phyloP scores from a whole-genome alignment of 2,113 vertebrate genomes.

The Coregonus clupeaformis region DNA sequence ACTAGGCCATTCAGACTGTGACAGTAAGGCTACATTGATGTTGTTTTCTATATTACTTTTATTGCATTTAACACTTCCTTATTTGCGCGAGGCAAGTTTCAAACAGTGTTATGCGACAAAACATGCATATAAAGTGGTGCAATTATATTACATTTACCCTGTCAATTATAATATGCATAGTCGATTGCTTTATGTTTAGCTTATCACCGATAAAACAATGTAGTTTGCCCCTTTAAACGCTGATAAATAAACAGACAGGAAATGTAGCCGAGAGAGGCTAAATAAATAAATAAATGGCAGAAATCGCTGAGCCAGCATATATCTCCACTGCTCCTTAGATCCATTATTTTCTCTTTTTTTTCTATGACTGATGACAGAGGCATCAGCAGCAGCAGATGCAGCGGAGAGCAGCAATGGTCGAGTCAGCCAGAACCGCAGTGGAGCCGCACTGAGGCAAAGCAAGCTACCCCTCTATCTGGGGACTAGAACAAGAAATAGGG shows the following conservation, averaged over 20 bases:
- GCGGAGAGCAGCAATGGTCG: slow-evolving; percentile 76
- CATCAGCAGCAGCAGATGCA: slow-evolving; percentile 73
- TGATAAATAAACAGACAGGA: background rate
- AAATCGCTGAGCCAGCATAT: slow-evolving; percentile 87
- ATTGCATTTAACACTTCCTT: background rate
- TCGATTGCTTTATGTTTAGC: background rate
- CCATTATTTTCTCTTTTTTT: slow-evolving; percentile 63
- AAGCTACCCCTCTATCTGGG: slow-evolving; percentile 60
- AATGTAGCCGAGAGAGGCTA: slow-evolving; percentile 25
- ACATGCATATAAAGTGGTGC: background rate
- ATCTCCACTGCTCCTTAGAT: slow-evolving; percentile 73
- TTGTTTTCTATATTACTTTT: background rate
- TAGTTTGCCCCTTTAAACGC: background rate
- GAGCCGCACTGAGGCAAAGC: slow-evolving; percentile 74
- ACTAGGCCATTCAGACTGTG: too few species aligned
- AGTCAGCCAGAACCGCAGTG: slow-evolving; percentile 77
- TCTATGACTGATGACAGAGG: slow-evolving; percentile 71
- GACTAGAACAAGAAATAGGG: slow-evolving; percentile 60
- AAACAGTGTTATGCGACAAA: slow-evolving; percentile 16
- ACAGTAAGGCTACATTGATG: too few species aligned
- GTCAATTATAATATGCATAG: background rate
- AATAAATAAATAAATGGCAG: slow-evolving; percentile 72
- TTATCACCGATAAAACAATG: background rate
- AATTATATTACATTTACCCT: background rate
- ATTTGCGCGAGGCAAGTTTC: slow-evolving; percentile 4